phyloP scores from a whole-genome alignment of 2,113 vertebrate genomes.

The Dicaeum eximium region DNA sequence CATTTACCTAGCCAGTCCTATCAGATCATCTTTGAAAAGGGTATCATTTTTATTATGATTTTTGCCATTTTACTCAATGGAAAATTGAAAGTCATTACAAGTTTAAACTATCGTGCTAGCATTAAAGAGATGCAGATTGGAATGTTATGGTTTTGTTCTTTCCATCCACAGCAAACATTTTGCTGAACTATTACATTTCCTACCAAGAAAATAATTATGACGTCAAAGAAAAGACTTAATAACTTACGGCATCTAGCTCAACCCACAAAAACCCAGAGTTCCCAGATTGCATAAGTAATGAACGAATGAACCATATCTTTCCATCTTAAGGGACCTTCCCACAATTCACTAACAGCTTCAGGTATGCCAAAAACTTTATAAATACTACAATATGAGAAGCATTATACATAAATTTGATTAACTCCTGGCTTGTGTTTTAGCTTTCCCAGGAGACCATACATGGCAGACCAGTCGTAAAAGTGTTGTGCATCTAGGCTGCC shows the following conservation, averaged over 20 bases:
- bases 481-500: not conserved
- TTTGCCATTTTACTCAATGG: not conserved
- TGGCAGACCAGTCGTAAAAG: not conserved
- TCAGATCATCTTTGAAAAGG: not conserved
- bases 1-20: not conserved
- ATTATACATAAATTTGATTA: not conserved
- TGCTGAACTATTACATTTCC: not conserved
- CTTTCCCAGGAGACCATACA: not conserved
- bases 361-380: not conserved
- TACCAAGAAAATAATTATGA: not conserved
- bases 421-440: not conserved
- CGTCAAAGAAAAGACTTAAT: not conserved
- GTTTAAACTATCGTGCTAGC: not conserved
- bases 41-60: not conserved
- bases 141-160: not conserved
- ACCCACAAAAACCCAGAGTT: not conserved
- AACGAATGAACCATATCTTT: not conserved
- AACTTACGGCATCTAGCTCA: not conserved
- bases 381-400: not conserved
- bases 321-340: not conserved
- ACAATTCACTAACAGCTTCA: not conserved
- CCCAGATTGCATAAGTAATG: not conserved
- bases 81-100: not conserved
- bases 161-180: not conserved
- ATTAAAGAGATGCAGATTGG: not conserved